A percentile compares a stretch with the other conserved stretches of the same genome.
phyloP scores from a whole-genome alignment of 2,888 invertebrate genomes.

The Allophyes oxyacanthae region DNA sequence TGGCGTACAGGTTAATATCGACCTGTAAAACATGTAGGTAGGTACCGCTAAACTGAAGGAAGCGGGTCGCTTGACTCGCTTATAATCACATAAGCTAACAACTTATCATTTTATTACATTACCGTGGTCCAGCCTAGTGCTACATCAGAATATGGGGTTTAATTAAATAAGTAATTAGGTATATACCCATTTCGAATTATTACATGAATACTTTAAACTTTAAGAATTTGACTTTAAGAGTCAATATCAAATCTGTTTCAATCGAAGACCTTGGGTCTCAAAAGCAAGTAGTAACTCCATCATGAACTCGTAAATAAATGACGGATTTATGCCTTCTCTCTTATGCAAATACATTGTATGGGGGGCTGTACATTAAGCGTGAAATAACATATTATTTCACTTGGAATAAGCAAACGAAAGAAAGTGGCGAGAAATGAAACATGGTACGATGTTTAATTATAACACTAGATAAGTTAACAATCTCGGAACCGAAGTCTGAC shows the following conservation, averaged over 20 bases:
- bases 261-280: too few relatives aligned
- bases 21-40: constrained; percentile 4
- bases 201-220: too few relatives aligned
- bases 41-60: constrained; percentile 5
- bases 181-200: too few relatives aligned
- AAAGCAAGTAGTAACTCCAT: too few relatives aligned
- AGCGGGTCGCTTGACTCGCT: constrained; percentile 21
- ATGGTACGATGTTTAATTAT: constrained; percentile 82
- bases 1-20: constrained; percentile 11
- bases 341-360: constrained; percentile 15
- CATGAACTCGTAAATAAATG: too few relatives aligned
- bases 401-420: constrained; percentile 48
- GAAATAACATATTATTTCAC: constrained; percentile 35
- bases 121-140: background rate
- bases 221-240: too few relatives aligned
- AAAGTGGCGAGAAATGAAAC: constrained; percentile 65
- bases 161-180: too few relatives aligned
- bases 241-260: too few relatives aligned
- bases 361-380: constrained; percentile 18
- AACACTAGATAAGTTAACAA: constrained; percentile 87
- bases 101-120: constrained; percentile 13
- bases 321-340: too few relatives aligned
- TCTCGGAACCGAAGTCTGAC: constrained; percentile 83
- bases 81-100: constrained; percentile 11
- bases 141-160: background rate